These are phyloP conservation scores for Tympanoctomys barrerae DNA, from an alignment of 2,797 vertebrate species.

Conservation along the genomic window DNA sequence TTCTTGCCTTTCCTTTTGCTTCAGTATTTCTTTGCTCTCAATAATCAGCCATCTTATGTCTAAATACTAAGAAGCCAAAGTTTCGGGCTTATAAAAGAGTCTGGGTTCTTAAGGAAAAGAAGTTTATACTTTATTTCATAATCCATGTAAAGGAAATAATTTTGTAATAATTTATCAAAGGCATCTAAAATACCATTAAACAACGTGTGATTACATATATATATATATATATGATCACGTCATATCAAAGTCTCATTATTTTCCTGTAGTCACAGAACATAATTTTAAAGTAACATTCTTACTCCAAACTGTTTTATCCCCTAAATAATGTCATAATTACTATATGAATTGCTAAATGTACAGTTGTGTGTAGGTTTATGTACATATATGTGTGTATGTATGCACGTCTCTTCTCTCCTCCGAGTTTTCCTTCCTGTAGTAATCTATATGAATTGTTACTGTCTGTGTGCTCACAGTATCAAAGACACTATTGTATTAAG, in stretches of 20 bases:
- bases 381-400: background rate
- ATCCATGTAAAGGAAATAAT: background rate
- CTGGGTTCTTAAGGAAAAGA: constrained; percentile 13
- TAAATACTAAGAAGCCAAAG: background rate
- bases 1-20: background rate
- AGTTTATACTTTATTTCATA: constrained; percentile 39
- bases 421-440: background rate
- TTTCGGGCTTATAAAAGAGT: constrained; percentile 42
- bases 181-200: constrained; percentile 17
- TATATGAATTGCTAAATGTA: background rate
- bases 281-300: constrained; percentile 18
- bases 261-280: background rate
- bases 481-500: background rate
- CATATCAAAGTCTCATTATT: background rate
- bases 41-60: background rate
- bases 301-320: background rate
- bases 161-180: constrained; percentile 33
- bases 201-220: background rate
- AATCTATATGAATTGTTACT: background rate
- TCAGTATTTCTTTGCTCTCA: constrained; percentile 16
- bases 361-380: background rate
- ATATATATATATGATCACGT: background rate
- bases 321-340: constrained; percentile 3
- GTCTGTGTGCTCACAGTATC: background rate
- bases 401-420: background rate